Base-by-base conservation (phyloP, 2,888 invertebrate species). In the Scaeva pyrastri region DNA sequence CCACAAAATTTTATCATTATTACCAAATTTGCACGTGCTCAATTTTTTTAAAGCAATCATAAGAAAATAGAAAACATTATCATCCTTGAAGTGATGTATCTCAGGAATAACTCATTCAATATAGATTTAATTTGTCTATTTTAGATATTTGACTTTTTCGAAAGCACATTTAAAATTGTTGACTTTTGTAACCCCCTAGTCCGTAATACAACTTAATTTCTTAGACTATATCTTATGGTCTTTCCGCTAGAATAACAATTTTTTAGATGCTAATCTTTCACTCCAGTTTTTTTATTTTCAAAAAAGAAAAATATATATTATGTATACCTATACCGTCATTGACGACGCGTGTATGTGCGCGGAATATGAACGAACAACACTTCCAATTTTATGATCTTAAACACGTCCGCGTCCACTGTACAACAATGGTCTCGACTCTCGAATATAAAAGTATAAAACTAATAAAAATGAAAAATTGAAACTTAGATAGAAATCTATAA, bases 211-310 rank as follows among this genome's bases (percentile, higher is more conserved):
- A 23, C 23, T 0, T 52, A 14, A 52, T 14, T 2, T 52, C 2
- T 21, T 8, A 0, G 21, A 60, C 60, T 60, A 41, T 60, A 70
- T 56, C 43, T 56, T 52, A 73, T 74, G 16, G 83, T 55, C 55
- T 81, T 85, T 81, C 81, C 76, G 76, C 81, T 85, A 85, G 85
- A 85, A 76, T 85, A 81, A 76, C 73, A 85, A 85, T 85, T 41
- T 60, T 21, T 48, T 23, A 68, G 85, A 85, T 80, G 31, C 36
- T 19, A 45, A 85, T 85, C 85, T 75, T n/a, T 68, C 36, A 19
- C 62, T 39, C 36, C 7, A 31, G 36, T 43, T 45, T 19, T n/a
- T 31, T 11, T 39, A n/a, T 71, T 31, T 48, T 50, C 8, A 48
- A 19, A 48, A 16, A 48, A 16, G 19, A 58, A 58, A 6, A 43